phyloP scores from a whole-genome alignment of 2,888 invertebrate species.

The Agrotis puta region DNA sequence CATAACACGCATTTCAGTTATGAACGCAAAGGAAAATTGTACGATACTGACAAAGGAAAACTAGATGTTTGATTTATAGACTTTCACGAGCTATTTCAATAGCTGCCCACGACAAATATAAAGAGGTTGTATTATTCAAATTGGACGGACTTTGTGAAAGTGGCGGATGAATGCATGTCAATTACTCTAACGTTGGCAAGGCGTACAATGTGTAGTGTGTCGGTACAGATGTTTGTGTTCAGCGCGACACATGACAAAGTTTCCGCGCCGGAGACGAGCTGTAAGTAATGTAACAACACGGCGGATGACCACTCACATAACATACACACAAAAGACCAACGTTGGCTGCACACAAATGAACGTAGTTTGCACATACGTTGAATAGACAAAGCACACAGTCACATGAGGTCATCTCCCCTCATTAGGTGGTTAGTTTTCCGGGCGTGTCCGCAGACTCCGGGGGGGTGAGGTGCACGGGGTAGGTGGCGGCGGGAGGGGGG shows the following conservation, averaged over 20 bases:
- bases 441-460: slow-evolving; percentile 90
- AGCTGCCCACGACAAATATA: slow-evolving; percentile 42
- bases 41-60: neutral
- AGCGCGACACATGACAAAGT: slow-evolving; percentile 64
- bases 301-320: slow-evolving; percentile 78
- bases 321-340: slow-evolving; percentile 85
- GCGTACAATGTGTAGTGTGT: slow-evolving; percentile 46
- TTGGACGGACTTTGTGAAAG: slow-evolving; percentile 54
- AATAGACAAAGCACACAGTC: slow-evolving; percentile 88
- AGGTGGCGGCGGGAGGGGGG: slow-evolving; percentile 67
- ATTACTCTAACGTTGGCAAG: slow-evolving; percentile 65
- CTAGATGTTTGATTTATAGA: slow-evolving; percentile 19
- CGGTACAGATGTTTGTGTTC: slow-evolving; percentile 62
- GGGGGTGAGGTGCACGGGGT: slow-evolving; percentile 77
- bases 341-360: slow-evolving; percentile 83
- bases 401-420: slow-evolving; percentile 91
- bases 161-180: slow-evolving; percentile 61
- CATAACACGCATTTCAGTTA: neutral
- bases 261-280: slow-evolving; percentile 57
- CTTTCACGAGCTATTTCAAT: slow-evolving; percentile 25
- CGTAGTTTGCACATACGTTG: slow-evolving; percentile 84
- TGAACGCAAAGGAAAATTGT: neutral
- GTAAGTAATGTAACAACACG: slow-evolving; percentile 74
- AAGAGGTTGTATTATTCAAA: slow-evolving; percentile 57
- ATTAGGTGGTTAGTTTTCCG: slow-evolving; percentile 91